Conservation (phyloP, 2,113 vertebrate species). For the Microcebus ravelobensis region DNA sequence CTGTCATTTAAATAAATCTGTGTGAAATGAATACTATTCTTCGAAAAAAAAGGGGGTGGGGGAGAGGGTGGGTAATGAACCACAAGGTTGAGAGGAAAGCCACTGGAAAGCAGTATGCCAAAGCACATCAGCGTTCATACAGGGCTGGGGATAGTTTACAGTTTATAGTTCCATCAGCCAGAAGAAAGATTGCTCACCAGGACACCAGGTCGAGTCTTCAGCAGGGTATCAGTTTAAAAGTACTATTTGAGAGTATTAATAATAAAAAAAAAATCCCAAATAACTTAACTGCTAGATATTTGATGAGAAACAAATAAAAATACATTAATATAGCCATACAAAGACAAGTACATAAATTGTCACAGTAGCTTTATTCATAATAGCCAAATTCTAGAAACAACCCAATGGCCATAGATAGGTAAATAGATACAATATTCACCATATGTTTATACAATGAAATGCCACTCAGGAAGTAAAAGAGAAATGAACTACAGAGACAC, state of each 20-base stretch:
- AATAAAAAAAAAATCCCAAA: neutral
- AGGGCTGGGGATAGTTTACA: neutral
- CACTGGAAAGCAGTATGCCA: neutral
- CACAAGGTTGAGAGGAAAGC: neutral
- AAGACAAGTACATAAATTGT: neutral
- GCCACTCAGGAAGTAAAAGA: neutral
- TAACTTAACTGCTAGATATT: neutral
- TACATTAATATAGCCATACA: neutral
- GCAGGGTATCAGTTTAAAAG: neutral
- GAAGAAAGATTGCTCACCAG: neutral
- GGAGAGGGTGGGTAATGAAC: neutral
- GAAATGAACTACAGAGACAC: neutral
- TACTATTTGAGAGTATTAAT: neutral
- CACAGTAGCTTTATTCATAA: neutral
- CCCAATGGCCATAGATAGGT: neutral
- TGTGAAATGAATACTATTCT: neutral
- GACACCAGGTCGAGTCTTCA: neutral
- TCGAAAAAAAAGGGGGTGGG: neutral
- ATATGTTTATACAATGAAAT: neutral
- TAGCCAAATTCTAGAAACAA: neutral
- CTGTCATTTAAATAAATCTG: neutral
- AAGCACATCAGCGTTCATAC: neutral
- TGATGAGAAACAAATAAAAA: neutral
- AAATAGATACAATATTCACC: neutral
- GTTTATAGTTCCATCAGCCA: neutral